Conservation (phyloP, 2,888 invertebrate genomes). For the Leuctra nigra region DNA sequence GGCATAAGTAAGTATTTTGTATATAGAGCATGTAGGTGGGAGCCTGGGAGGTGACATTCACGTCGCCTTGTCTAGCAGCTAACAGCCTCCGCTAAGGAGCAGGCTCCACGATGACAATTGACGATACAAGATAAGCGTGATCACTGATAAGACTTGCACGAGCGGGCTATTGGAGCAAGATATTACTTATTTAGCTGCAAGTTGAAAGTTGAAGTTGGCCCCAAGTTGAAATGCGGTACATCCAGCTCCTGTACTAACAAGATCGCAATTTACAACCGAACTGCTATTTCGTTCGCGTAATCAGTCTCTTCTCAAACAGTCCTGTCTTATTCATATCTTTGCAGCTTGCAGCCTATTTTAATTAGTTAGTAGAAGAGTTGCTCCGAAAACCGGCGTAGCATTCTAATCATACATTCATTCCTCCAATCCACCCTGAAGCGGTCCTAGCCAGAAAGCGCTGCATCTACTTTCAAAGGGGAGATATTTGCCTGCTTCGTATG, state of each 20-base stretch:
- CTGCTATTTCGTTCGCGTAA: not conserved
- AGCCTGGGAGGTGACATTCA: no score
- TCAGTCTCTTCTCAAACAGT: not conserved
- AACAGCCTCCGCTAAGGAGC: no score
- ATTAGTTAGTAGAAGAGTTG: slow-evolving; percentile 6
- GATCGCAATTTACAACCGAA: no score
- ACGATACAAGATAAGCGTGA: no score
- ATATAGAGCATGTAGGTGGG: no score
- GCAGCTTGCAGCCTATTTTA: slow-evolving; percentile 6
- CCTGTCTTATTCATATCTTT: slow-evolving; percentile 6
- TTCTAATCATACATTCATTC: slow-evolving; percentile 3
- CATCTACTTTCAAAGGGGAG: slow-evolving; percentile 3
- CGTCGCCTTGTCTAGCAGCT: no score
- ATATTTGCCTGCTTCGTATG: slow-evolving; percentile 11
- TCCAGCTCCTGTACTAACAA: no score
- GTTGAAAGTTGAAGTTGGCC: slow-evolving; percentile 8
- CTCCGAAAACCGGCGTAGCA: not conserved
- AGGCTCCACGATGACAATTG: no score
- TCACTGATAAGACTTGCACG: no score
- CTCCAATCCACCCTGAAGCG: not conserved
- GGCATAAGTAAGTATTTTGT: no score
- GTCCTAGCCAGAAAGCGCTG: not conserved
- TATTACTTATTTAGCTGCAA: slow-evolving; percentile 5
- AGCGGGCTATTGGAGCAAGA: no score
- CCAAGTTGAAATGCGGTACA: no score